These are phyloP conservation scores for Tenebrosternarchus preto DNA, from an alignment of 2,113 vertebrate species.

Conservation along the genomic window DNA sequence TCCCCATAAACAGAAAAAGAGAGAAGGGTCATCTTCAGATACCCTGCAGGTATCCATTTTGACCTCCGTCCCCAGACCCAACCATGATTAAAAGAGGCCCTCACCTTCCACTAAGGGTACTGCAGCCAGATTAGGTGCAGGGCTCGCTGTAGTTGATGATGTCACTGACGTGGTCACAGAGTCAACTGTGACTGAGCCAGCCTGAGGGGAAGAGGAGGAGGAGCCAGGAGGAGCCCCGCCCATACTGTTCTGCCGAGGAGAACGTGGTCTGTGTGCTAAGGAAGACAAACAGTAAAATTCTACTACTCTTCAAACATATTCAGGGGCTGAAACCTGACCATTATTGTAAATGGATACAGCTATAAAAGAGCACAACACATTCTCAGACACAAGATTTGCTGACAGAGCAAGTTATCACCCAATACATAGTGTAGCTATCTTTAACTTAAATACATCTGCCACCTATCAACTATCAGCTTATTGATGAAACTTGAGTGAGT, in stretches of 20 bases:
- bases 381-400: not conserved
- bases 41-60: not conserved
- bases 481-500: not conserved
- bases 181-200: constrained; percentile 83
- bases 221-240: constrained; percentile 79
- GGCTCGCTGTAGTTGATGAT: constrained; percentile 90
- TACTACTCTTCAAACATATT: not conserved
- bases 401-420: not conserved
- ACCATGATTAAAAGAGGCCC: constrained; percentile 11
- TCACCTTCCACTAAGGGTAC: constrained; percentile 87
- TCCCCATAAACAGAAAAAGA: constrained; percentile 22
- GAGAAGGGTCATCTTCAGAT: not conserved
- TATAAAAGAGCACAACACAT: not conserved
- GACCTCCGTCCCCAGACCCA: too few species aligned
- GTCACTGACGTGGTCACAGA: constrained; percentile 79
- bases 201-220: constrained; percentile 84
- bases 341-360: not conserved
- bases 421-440: too few species aligned
- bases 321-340: too few species aligned
- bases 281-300: constrained; percentile 10
- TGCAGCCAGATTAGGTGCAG: constrained; percentile 84
- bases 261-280: constrained; percentile 93
- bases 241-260: constrained; percentile 88
- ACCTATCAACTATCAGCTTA: too few species aligned
- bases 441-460: too few species aligned